Evolutionary conservation across 1,140 invertebrate genomes (phyloP).

Genomic region (Orchesella cincta): DNA sequence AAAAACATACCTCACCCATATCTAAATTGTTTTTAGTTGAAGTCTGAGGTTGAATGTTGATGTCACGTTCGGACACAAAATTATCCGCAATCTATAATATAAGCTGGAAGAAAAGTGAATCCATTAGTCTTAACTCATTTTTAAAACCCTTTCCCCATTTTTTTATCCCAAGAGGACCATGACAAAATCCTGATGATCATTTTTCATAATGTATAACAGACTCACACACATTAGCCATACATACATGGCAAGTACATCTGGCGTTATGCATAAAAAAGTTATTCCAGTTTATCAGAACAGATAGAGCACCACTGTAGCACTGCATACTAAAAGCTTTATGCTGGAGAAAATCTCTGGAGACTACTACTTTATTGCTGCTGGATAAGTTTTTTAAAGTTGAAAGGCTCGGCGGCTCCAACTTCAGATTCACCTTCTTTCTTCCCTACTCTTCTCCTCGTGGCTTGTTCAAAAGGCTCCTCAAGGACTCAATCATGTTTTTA

Average conservation of each 20-base stretch:
- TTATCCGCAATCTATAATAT: not conserved
- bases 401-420: not conserved
- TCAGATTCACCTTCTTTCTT: not conserved
- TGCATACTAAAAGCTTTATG: conserved; percentile 11
- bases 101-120: not conserved
- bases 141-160: conserved; percentile 25
- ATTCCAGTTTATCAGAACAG: not conserved
- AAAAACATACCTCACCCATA: too few species aligned
- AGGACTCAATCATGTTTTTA: conserved; percentile 15
- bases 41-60: not conserved
- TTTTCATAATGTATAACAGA: conserved; percentile 28
- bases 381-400: conserved; percentile 20
- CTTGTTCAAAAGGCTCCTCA: not conserved
- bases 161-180: conserved; percentile 22
- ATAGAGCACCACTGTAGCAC: not conserved
- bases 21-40: too few species aligned
- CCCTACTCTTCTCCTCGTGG: not conserved
- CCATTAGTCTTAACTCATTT: conserved; percentile 24
- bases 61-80: not conserved
- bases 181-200: conserved; percentile 22
- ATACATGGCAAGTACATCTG: not conserved
- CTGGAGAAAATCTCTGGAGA: conserved; percentile 27
- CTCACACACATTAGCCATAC: not conserved
- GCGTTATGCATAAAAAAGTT: conserved; percentile 9
- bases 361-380: conserved; percentile 23